Evolutionary conservation across 2,888 invertebrate species (phyloP).

Genomic region (Cephus spinipes): DNA sequence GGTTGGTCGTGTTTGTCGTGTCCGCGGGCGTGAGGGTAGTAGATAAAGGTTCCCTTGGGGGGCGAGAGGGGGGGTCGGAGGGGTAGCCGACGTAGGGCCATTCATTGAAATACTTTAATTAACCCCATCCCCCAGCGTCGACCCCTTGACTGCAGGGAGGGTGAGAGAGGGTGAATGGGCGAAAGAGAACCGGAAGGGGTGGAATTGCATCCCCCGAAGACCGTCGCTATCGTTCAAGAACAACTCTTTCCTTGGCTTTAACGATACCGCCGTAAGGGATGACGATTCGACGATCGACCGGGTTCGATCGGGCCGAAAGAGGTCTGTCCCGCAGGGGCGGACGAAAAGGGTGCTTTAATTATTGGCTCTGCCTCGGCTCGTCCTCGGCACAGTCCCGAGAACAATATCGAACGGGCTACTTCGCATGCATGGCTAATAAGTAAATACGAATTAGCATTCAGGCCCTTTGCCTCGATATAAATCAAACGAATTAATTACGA

Average conservation of each 20-base stretch:
- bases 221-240: no score
- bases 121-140: slow-evolving; percentile 32
- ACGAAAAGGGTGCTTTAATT: slow-evolving; percentile 48
- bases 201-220: no score
- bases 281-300: no score
- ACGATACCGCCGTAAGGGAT: no score
- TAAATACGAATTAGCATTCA: slow-evolving; percentile 61
- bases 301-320: slow-evolving; percentile 46
- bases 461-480: slow-evolving; percentile 52
- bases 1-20: slow-evolving; percentile 45
- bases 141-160: neutral
- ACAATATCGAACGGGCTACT: slow-evolving; percentile 45
- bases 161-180: no score
- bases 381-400: slow-evolving; percentile 32
- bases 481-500: slow-evolving; percentile 60
- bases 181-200: no score
- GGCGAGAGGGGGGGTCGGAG: no score
- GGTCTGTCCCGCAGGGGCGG: no score
- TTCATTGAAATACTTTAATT: slow-evolving; percentile 56
- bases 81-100: slow-evolving; percentile 42
- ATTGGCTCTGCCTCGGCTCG: slow-evolving; percentile 45
- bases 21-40: slow-evolving; percentile 34
- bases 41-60: slow-evolving; percentile 43
- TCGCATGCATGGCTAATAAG: slow-evolving; percentile 53
- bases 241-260: no score